Percentiles rank a stretch among this genome's conserved stretches.
Conservation (phyloP, 2,888 invertebrate species). For the Limnephilus lunatus region DNA sequence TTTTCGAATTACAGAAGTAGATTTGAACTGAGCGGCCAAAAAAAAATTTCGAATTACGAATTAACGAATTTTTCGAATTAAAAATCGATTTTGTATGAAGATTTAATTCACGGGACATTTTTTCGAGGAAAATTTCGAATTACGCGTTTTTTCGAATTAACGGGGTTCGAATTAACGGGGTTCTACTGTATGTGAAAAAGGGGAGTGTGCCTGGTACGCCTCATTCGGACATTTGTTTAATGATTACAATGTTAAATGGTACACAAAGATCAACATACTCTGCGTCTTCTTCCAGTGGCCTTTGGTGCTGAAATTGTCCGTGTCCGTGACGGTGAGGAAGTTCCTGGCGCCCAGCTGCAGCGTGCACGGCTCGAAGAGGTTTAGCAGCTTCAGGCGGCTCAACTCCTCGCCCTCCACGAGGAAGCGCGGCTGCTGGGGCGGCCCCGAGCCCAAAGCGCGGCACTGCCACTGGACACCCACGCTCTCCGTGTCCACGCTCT, state of each 20-base stretch:
- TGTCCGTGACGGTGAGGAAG: conserved; percentile 86
- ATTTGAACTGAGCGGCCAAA: too few relatives aligned
- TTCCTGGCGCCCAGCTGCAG: conserved; percentile 93
- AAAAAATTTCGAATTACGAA: too few relatives aligned
- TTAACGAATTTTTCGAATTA: too few relatives aligned
- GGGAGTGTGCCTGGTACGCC: too few relatives aligned
- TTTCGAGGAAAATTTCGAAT: too few relatives aligned
- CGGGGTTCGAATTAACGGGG: too few relatives aligned
- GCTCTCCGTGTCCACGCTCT: conserved; percentile 87
- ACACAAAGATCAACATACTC: conserved; percentile 71
- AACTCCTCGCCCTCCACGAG: conserved; percentile 87
- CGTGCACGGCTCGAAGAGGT: conserved; percentile 91
- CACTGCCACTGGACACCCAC: conserved; percentile 94
- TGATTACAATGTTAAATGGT: conserved; percentile 43
- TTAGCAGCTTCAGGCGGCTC: conserved; percentile 88
- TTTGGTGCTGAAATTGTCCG: conserved; percentile 86
- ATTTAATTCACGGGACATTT: too few relatives aligned
- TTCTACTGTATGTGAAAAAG: too few relatives aligned
- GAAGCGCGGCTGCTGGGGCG: conserved; percentile 82
- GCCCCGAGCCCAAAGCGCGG: conserved; percentile 81
- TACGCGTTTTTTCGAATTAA: too few relatives aligned
- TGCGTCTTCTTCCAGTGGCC: conserved; percentile 87
- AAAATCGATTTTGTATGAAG: too few relatives aligned
- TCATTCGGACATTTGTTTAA: too few relatives aligned
- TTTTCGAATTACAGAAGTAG: too few relatives aligned